Percentiles rank a stretch among this genome's conserved stretches.
phyloP scores from a whole-genome alignment of 2,113 vertebrate genomes.

The Amphiprion ocellaris region DNA sequence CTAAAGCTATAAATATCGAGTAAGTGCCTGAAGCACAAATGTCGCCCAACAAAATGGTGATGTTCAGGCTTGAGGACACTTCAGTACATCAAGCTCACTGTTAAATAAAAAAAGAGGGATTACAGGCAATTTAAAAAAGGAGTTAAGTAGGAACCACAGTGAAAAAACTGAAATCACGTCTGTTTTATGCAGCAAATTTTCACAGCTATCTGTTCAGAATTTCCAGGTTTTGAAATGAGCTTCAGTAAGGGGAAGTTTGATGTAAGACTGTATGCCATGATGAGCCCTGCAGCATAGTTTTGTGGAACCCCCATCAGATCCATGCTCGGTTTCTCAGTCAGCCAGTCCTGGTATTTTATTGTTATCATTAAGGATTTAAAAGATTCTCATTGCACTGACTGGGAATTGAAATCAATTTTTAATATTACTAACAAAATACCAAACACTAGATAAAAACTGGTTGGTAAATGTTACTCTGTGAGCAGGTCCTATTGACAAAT shows the following conservation, averaged over 20 bases:
- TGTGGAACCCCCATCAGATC: too few species aligned
- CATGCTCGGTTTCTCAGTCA: not conserved
- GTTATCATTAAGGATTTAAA: not conserved
- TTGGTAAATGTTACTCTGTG: too few species aligned
- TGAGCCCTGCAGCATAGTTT: not conserved
- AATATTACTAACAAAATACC: too few species aligned
- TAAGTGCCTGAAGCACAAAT: not conserved
- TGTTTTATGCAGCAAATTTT: not conserved
- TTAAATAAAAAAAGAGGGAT: slow-evolving; percentile 31
- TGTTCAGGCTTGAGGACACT: slow-evolving; percentile 38
- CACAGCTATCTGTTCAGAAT: not conserved
- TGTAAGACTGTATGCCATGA: not conserved
- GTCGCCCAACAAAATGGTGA: slow-evolving; percentile 20
- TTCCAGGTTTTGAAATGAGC: slow-evolving; percentile 17
- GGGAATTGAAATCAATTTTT: too few species aligned
- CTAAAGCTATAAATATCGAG: not conserved
- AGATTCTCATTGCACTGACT: slow-evolving; percentile 4
- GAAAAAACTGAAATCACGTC: not conserved
- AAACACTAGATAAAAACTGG: too few species aligned
- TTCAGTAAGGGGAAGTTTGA: slow-evolving; percentile 11
- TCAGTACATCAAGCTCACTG: not conserved
- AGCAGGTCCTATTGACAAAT: too few species aligned
- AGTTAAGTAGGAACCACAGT: not conserved
- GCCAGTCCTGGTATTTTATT: not conserved
- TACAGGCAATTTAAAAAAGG: slow-evolving; percentile 1